Percentiles rank a stretch among this genome's conserved stretches.
Conservation (phyloP, 2,797 vertebrate species). For the Decapterus maruadsi region DNA sequence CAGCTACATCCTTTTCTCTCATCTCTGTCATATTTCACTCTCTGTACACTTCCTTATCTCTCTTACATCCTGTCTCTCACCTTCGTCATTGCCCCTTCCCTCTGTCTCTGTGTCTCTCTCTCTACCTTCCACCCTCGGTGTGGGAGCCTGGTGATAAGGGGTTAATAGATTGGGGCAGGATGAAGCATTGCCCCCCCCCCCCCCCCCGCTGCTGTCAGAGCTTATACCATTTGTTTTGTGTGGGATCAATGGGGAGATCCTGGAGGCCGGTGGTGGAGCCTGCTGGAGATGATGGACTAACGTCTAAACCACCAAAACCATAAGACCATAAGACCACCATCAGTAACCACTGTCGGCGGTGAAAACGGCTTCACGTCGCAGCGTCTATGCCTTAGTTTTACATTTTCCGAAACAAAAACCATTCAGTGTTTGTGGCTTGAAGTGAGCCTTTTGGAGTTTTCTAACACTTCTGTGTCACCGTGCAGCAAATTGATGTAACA, state of each 20-base stretch:
- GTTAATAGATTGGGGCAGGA: constrained; percentile 79
- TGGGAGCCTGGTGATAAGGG: constrained; percentile 69
- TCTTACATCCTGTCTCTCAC: neutral
- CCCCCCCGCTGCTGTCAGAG: constrained; percentile 61
- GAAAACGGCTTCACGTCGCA: constrained; percentile 51
- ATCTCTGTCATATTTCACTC: neutral
- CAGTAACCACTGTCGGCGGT: constrained; percentile 63
- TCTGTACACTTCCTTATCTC: constrained; percentile 17
- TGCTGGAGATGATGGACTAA: constrained; percentile 77
- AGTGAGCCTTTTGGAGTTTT: constrained; percentile 42
- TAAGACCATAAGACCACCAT: no score
- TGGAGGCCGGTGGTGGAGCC: constrained; percentile 33
- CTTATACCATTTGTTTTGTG: constrained; percentile 74
- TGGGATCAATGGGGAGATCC: constrained; percentile 76
- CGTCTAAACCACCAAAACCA: constrained; percentile 55
- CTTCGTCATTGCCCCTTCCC: constrained; percentile 2
- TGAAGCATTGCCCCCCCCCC: constrained; percentile 71
- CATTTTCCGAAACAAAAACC: constrained; percentile 60
- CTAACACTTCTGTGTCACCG: constrained; percentile 50
- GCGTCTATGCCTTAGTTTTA: constrained; percentile 57
- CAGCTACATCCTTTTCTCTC: constrained; percentile 36
- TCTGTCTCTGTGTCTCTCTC: constrained; percentile 6
- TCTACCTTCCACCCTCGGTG: constrained; percentile 64
- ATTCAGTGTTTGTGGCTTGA: constrained; percentile 41
- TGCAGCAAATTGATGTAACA: constrained; percentile 49